phyloP scores from a whole-genome alignment of 2,888 invertebrate species.

The Gastrophysa polygoni region DNA sequence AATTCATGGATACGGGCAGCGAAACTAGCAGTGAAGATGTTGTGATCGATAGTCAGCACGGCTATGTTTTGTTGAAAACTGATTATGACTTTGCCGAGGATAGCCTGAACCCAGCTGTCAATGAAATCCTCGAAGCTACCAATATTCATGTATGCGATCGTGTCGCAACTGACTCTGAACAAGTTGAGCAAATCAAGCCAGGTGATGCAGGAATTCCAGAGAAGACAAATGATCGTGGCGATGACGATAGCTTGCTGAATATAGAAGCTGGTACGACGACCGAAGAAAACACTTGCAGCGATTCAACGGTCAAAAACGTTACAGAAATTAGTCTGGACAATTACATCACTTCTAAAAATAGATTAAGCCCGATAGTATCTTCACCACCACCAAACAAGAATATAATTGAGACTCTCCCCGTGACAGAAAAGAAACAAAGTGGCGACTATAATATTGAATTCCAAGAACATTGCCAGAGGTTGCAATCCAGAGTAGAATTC shows the following conservation, averaged over 20 bases:
- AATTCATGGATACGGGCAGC: constrained; percentile 86
- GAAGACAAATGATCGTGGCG: constrained; percentile 59
- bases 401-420: not conserved
- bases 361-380: not conserved
- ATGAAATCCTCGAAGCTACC: constrained; percentile 39
- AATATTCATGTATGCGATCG: constrained; percentile 31
- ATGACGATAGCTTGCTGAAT: constrained; percentile 63
- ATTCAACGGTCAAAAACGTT: constrained; percentile 57
- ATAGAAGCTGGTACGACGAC: constrained; percentile 64
- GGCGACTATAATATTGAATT: constrained; percentile 54
- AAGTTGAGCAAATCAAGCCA: not conserved
- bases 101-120: constrained; percentile 51
- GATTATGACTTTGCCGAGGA: constrained; percentile 56
- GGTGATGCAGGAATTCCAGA: constrained; percentile 18
- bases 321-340: constrained; percentile 45
- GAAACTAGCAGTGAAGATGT: constrained; percentile 75
- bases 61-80: constrained; percentile 71
- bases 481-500: constrained; percentile 73
- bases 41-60: constrained; percentile 65
- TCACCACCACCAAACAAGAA: too few relatives aligned
- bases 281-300: constrained; percentile 64
- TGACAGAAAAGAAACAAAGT: constrained; percentile 28
- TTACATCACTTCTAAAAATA: constrained; percentile 13
- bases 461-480: constrained; percentile 68
- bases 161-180: constrained; percentile 2